Percentiles rank a stretch among this genome's conserved stretches.
Conservation (phyloP, 2,113 vertebrate genomes). For the Colinus virginianus region DNA sequence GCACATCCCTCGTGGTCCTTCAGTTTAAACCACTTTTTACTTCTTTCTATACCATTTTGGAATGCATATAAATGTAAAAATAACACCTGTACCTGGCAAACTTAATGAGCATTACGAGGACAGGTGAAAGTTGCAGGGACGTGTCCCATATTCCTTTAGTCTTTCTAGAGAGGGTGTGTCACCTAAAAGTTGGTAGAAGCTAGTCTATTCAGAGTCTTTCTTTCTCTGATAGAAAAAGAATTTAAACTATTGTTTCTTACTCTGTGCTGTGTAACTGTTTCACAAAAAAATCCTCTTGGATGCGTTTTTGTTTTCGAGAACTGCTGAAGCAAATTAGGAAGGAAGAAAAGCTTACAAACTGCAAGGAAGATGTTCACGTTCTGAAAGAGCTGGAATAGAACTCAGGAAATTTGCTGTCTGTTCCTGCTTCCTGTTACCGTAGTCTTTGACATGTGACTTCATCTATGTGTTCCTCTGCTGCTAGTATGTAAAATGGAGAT, state of each 20-base stretch:
- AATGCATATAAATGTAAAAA: background rate
- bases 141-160: background rate
- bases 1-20: background rate
- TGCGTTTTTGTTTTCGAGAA: background rate
- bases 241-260: background rate
- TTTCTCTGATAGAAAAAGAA: background rate
- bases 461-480: background rate
- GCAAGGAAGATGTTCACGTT: background rate
- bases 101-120: background rate
- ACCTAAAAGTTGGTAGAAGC: background rate
- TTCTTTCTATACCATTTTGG: background rate
- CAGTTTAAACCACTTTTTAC: background rate
- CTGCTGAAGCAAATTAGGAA: background rate
- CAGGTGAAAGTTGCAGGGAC: background rate
- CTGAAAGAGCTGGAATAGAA: background rate
- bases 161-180: background rate
- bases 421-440: conserved; percentile 18
- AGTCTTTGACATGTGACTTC: background rate
- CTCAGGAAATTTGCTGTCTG: background rate
- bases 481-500: background rate
- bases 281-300: background rate
- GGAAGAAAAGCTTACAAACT: background rate
- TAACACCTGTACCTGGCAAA: background rate
- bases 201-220: background rate
- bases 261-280: background rate